These are phyloP conservation scores for Sinocyclocheilus anophthalmus DNA, from an alignment of 2,113 vertebrate genomes.

Conservation along the genomic window DNA sequence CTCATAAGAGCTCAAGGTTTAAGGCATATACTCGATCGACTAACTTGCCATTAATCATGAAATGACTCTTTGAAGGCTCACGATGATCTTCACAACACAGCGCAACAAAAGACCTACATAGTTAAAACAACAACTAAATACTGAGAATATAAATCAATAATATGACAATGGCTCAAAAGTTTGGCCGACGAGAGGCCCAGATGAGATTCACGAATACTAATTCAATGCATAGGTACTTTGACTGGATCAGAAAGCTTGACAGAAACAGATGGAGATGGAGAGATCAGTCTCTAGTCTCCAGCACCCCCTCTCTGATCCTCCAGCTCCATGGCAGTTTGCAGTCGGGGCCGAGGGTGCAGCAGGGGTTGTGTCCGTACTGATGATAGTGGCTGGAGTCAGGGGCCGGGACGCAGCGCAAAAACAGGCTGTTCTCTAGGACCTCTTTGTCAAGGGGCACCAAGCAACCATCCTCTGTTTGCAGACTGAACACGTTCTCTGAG, in stretches of 20 bases:
- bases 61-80: not conserved
- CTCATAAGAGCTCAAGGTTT: not conserved
- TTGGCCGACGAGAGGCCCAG: not conserved
- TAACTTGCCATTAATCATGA: not conserved
- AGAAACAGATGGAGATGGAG: not conserved
- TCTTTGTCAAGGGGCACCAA: slow-evolving; percentile 82
- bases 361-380: not conserved
- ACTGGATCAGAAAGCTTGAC: not conserved
- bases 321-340: slow-evolving; percentile 84
- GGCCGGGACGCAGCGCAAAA: slow-evolving; percentile 86
- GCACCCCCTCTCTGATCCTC: slow-evolving; percentile 85
- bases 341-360: slow-evolving; percentile 67
- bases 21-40: not conserved
- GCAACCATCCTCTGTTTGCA: slow-evolving; percentile 83
- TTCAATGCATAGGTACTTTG: not conserved
- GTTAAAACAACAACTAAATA: not conserved
- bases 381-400: slow-evolving; percentile 78
- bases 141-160: not conserved
- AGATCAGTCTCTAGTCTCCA: slow-evolving; percentile 73
- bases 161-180: not conserved
- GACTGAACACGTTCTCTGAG: slow-evolving; percentile 86
- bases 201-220: not conserved
- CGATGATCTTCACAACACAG: not conserved
- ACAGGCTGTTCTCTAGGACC: slow-evolving; percentile 84
- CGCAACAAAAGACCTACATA: not conserved